Base-by-base conservation (phyloP, 2,797 vertebrate genomes). In the Basileuterus tristriatus region DNA sequence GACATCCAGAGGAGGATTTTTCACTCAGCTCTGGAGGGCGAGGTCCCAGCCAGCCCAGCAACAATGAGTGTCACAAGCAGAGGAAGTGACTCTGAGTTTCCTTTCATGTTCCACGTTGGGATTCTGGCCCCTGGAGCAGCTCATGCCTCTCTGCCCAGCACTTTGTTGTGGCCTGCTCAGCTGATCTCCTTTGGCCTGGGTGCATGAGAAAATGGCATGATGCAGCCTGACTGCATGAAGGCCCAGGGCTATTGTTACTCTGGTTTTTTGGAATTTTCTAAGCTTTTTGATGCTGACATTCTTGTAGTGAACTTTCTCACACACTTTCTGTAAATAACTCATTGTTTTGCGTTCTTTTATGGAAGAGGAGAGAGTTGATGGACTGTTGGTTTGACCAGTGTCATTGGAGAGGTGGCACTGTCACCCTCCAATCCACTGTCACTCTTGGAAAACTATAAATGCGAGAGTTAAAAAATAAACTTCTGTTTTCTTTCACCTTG, bases 21-120 rank as follows among this genome's bases (percentile, higher is more conserved):
- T 59, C 3, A 0, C 50, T 7, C 46, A 62, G 12, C 36, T 90
- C 46, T 44, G 44, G 18, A 23, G 49, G 37, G 20, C 0, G 0
- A 85, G 53, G 56, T 71, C 58, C 49, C 49, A 80, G 56, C 56
- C 2, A 0, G 27, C 29, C 53, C 62, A 72, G 62, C 65, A 75
- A 17, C 55, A 49, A 62, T 4, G 29, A 49, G 39, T 44, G 18
- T 79, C 77, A 81, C 63, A 52, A 83, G 80, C 59, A 56, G 52
- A 89, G 59, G 34, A 84, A 49, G 53, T 89, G 19, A 4, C 74
- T 80, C 49, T 49, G 75, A 80, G 77, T 70, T 80, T 90, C 68
- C 52, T 19, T 81, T 86, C 79, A 52, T 91, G 79, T 86, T 84
- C 70, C 44, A 17, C 86, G 79, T 68, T 83, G 44, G 14, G 62